Evolutionary conservation across 1,140 invertebrate genomes (phyloP).

Genomic region (Meteorus sp.): DNA sequence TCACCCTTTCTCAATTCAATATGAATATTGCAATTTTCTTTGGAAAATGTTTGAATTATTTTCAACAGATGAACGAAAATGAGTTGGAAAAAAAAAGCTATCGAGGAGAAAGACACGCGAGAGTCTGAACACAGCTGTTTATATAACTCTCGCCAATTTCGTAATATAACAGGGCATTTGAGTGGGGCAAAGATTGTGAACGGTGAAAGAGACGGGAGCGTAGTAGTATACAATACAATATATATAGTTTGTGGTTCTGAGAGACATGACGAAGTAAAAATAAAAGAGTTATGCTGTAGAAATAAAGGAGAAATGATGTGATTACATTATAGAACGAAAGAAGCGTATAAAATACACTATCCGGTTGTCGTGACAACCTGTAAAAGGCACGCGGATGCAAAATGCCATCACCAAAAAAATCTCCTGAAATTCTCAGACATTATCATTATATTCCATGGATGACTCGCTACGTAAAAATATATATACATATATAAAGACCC

Average conservation of each 20-base stretch:
- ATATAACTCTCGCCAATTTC: conserved; percentile 33
- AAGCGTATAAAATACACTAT: too few species aligned
- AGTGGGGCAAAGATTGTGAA: conserved; percentile 27
- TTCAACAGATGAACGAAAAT: too few species aligned
- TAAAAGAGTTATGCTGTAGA: neutral
- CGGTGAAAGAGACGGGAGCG: conserved; percentile 29
- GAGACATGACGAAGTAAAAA: neutral
- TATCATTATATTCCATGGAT: neutral
- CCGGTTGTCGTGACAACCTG: neutral
- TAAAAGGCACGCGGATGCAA: conserved; percentile 19
- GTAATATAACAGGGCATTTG: conserved; percentile 18
- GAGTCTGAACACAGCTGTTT: conserved; percentile 24
- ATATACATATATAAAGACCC: too few species aligned
- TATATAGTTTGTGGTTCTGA: neutral
- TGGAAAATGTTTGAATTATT: too few species aligned
- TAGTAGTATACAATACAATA: neutral
- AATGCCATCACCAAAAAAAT: neutral
- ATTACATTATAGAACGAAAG: too few species aligned
- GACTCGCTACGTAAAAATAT: too few species aligned
- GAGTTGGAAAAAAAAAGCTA: neutral
- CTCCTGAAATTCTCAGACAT: neutral
- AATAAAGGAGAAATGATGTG: neutral
- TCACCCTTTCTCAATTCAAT: too few species aligned
- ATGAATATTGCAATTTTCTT: too few species aligned
- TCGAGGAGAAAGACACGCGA: conserved; percentile 18